These are phyloP conservation scores for Babylonia areolata DNA, from an alignment of 1,140 invertebrate species.

Conservation along the genomic window DNA sequence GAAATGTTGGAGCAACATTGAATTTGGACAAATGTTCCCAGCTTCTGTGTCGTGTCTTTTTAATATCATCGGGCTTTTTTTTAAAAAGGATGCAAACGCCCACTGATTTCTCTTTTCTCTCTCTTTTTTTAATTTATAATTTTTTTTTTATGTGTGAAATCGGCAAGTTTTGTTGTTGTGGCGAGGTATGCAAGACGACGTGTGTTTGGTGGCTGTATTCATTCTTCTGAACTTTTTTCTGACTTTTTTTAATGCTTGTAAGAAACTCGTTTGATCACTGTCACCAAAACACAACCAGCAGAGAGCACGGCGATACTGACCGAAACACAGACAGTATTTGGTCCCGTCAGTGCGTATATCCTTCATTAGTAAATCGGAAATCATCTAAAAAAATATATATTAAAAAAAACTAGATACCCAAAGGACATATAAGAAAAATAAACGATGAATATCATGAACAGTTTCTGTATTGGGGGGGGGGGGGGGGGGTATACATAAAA, in stretches of 20 bases:
- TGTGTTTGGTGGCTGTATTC: not conserved
- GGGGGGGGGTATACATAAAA: too few relatives aligned
- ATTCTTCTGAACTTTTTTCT: not conserved
- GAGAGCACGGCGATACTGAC: too few relatives aligned
- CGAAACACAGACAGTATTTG: too few relatives aligned
- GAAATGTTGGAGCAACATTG: not conserved
- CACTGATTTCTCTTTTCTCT: not conserved
- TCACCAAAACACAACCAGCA: too few relatives aligned
- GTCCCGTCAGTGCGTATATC: too few relatives aligned
- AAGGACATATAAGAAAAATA: too few relatives aligned
- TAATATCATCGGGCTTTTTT: not conserved
- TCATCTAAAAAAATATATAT: too few relatives aligned
- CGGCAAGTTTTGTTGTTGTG: not conserved
- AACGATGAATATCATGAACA: too few relatives aligned
- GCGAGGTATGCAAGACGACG: not conserved
- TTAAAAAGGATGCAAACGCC: conserved; percentile 3
- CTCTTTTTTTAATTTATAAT: not conserved
- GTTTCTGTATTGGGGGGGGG: too few relatives aligned
- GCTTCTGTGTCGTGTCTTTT: conserved; percentile 7
- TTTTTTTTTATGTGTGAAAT: not conserved
- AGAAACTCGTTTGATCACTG: not conserved
- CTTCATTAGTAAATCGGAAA: too few relatives aligned
- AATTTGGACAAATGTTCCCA: not conserved
- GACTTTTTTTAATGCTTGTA: not conserved
- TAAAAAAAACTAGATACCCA: too few relatives aligned